Conservation (phyloP, 1,140 invertebrate species). For the Ylistrum balloti region DNA sequence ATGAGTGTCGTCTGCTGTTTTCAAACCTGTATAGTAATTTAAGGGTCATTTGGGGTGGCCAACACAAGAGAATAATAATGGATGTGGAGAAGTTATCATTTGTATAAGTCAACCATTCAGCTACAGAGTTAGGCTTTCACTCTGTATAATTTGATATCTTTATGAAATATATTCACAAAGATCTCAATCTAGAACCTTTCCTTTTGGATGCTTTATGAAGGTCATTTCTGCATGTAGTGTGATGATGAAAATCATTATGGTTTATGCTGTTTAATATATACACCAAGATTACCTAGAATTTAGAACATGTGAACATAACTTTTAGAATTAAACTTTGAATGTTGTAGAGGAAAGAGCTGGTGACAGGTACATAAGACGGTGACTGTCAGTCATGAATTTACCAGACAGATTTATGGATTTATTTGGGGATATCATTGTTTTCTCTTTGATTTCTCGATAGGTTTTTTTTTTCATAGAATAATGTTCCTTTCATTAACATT, state of each 20-base stretch:
- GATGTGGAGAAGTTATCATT: not conserved
- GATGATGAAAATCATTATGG: not conserved
- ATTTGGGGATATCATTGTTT: no score
- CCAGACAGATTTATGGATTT: no score
- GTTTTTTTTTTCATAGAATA: no score
- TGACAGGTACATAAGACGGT: no score
- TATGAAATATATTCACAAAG: not conserved
- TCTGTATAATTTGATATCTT: conserved; percentile 8
- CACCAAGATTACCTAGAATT: not conserved
- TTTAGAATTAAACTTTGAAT: no score
- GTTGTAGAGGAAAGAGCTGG: no score
- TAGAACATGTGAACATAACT: no score
- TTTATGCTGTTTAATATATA: not conserved
- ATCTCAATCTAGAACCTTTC: not conserved
- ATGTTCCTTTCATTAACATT: no score
- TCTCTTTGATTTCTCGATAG: no score
- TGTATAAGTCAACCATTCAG: not conserved
- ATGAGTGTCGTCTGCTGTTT: not conserved
- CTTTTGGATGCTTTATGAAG: not conserved
- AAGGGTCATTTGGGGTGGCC: conserved; percentile 25
- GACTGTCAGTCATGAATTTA: no score
- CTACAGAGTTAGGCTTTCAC: not conserved
- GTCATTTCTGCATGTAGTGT: not conserved
- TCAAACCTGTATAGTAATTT: conserved; percentile 20
- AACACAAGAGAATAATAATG: not conserved